phyloP scores from a whole-genome alignment of 2,888 invertebrate species.

The Syrphus vitripennis region DNA sequence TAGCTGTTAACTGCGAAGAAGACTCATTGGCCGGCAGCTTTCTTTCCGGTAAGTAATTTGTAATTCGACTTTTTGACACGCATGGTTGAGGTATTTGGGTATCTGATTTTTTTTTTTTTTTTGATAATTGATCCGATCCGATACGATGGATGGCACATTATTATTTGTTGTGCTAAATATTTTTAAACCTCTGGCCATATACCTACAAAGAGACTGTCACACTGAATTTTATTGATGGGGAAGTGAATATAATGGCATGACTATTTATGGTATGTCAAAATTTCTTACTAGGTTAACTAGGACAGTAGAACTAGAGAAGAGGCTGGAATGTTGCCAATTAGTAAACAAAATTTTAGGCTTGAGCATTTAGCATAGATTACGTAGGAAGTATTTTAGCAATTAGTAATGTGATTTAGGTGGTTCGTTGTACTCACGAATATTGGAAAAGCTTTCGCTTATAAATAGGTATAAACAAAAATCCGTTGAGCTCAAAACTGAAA shows the following conservation, averaged over 20 bases:
- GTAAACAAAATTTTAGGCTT: neutral
- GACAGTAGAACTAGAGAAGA: neutral
- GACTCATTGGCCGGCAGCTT: slow-evolving; percentile 92
- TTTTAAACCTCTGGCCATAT: neutral
- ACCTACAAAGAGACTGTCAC: neutral
- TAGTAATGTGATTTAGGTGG: too few relatives aligned
- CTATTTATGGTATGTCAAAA: neutral
- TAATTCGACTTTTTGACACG: slow-evolving; percentile 33
- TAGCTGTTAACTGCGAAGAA: slow-evolving; percentile 82
- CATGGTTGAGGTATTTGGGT: slow-evolving; percentile 44
- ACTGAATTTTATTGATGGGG: neutral
- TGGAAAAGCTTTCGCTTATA: too few relatives aligned
- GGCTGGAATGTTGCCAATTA: neutral
- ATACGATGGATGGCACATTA: slow-evolving; percentile 45
- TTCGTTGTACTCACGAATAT: too few relatives aligned
- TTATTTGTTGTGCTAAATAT: slow-evolving; percentile 51
- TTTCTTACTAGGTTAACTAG: neutral
- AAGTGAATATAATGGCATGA: slow-evolving; percentile 4
- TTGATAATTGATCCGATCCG: slow-evolving; percentile 31
- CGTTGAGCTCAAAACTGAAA: too few relatives aligned
- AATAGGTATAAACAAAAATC: too few relatives aligned
- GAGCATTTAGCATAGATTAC: neutral
- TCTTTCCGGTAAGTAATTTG: slow-evolving; percentile 86
- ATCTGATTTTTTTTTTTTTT: slow-evolving; percentile 23
- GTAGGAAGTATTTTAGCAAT: too few relatives aligned